phyloP scores from a whole-genome alignment of 2,113 vertebrate genomes.

The Pangasianodon gigas region DNA sequence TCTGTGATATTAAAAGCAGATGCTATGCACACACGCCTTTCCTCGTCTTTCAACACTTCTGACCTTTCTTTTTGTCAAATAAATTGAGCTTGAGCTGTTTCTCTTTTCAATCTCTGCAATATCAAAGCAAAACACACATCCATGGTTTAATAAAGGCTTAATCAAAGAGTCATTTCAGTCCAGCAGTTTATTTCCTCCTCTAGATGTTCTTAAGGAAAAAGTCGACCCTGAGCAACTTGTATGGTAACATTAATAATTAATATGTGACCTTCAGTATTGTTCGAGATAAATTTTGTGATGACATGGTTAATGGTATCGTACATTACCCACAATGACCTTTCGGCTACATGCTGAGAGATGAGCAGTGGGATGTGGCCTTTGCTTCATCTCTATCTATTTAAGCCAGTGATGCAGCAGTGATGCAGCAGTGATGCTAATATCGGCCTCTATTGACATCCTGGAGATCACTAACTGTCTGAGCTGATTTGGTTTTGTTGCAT shows the following conservation, averaged over 20 bases:
- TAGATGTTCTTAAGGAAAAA: neutral
- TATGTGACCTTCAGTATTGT: neutral
- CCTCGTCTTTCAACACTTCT: neutral
- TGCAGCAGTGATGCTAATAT: neutral
- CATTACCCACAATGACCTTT: neutral
- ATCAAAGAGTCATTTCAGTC: neutral
- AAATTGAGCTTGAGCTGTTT: neutral
- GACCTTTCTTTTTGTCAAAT: neutral
- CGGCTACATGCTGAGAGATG: neutral
- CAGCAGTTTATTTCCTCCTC: neutral
- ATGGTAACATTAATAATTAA: neutral
- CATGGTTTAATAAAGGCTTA: neutral
- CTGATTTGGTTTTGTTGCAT: no score
- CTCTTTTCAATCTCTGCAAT: neutral
- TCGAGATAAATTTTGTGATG: neutral
- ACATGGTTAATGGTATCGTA: neutral
- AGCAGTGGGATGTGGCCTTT: neutral
- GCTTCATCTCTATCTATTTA: neutral
- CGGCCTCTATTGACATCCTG: neutral
- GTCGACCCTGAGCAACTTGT: neutral
- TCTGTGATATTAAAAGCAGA: constrained; percentile 13
- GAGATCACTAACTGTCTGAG: neutral
- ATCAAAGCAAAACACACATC: neutral
- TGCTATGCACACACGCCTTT: neutral
- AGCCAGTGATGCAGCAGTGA: neutral